Base-by-base conservation (phyloP, 1,140 invertebrate genomes). In the Drosophila ficusphila region DNA sequence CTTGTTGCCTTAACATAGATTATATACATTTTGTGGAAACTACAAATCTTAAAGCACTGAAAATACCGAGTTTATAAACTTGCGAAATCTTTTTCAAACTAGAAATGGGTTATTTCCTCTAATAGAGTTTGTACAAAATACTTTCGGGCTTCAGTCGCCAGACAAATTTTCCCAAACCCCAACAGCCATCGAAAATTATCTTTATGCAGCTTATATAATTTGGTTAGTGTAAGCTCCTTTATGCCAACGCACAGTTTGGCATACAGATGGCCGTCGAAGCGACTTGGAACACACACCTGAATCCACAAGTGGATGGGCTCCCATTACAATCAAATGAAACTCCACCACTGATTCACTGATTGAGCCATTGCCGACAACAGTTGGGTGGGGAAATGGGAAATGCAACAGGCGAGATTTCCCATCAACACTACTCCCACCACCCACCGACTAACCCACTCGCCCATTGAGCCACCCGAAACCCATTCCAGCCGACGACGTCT, bases 251-350 rank as follows among this genome's bases (percentile, higher is more conserved):
- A 12, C 14, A 4, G 36, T 27, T 51, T 58, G 31, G 36, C 53
- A 33, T 23, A 18, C 58, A 58, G 53, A 60, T 62, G 58, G 54
- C 25, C 19, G 11, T 12, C 23, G 41, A 38, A 41, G n/a, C 49
- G 16, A 38, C 19, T 8, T 8, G 38, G 14, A 12, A 14, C 56
- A 23, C 56, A 29, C 46, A 67, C 41, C 39, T 58, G 78, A 82
- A 83, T 82, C 81, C 83, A 85, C 81, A 85, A 85, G 81, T 85
- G 81, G 81, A 57, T 76, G 75, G 60, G 78, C 62, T 86, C 81
- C 79, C 79, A 85, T 85, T 86, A 79, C 79, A 85, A 85, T 79
- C 79, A 85, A 86, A 85, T 64, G 36, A 39, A 64, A 74, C 76
- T 71, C 76, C 73, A 85, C 81, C 54, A 71, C 64, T 67, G 64